Conservation (phyloP, 2,888 invertebrate species). For the Lochmaea crataegi region DNA sequence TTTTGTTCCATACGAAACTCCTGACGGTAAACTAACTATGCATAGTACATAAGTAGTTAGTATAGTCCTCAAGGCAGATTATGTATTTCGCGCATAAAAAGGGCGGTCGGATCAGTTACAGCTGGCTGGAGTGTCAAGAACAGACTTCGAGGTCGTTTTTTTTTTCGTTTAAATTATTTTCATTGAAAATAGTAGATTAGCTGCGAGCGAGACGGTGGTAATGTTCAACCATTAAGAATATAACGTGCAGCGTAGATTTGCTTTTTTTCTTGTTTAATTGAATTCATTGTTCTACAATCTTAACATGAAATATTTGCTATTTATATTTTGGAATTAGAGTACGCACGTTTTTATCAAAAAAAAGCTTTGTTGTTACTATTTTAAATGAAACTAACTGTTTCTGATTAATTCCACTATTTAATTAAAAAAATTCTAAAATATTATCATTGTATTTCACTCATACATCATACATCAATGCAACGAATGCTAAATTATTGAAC, state of each 20-base stretch:
- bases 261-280: not conserved
- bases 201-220: not conserved
- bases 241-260: not conserved
- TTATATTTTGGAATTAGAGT: no score
- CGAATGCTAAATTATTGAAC: no score
- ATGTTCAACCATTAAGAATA: not conserved
- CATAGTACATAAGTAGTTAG: slow-evolving; percentile 7
- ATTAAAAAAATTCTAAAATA: no score
- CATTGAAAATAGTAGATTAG: slow-evolving; percentile 11
- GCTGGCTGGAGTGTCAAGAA: slow-evolving; percentile 18
- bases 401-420: no score
- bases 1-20: slow-evolving; percentile 17
- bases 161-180: slow-evolving; percentile 6
- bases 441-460: no score
- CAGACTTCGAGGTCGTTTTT: slow-evolving; percentile 5
- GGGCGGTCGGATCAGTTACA: slow-evolving; percentile 17
- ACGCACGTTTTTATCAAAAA: no score
- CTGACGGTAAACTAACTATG: slow-evolving; percentile 3
- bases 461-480: no score
- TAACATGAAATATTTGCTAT: no score
- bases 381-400: no score
- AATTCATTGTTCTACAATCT: not conserved
- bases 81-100: slow-evolving; percentile 20
- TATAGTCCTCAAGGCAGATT: slow-evolving; percentile 15
- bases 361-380: no score